A percentile compares a stretch with the other conserved stretches of the same genome.
Conservation (phyloP, 2,888 invertebrate species). For the Agriotes lineatus region DNA sequence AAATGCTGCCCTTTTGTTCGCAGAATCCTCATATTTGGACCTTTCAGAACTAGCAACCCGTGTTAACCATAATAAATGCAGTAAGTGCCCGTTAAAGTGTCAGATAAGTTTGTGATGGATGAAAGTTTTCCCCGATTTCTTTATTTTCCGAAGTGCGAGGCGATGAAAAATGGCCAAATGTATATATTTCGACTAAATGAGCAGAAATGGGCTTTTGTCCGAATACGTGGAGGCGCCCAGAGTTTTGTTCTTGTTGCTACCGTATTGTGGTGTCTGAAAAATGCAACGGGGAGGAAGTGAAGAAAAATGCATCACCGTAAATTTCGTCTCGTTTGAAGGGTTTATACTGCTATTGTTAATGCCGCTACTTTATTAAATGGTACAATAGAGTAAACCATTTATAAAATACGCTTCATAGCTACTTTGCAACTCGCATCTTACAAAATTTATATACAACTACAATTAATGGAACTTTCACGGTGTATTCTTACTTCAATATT, state of each 20-base stretch:
- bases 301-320: neutral
- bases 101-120: conserved; percentile 45
- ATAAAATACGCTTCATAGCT: no score
- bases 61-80: conserved; percentile 45
- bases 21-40: conserved; percentile 26
- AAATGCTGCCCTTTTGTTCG: conserved; percentile 36
- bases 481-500: no score
- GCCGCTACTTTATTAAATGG: no score
- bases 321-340: neutral
- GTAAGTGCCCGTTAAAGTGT: conserved; percentile 43
- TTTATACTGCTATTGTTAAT: no score
- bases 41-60: conserved; percentile 36
- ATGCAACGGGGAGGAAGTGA: neutral
- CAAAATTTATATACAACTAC: no score
- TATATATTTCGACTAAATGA: conserved; percentile 32
- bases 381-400: no score
- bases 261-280: neutral
- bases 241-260: conserved; percentile 1
- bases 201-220: conserved; percentile 23
- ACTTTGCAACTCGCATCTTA: no score
- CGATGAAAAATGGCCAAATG: conserved; percentile 32
- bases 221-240: neutral
- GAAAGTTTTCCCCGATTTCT: conserved; percentile 29
- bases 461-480: no score
- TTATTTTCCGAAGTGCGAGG: conserved; percentile 28